Evolutionary conservation across 2,113 vertebrate genomes (phyloP), one percentile per base, ranked within the genome.

Genomic region (Myiopsitta monachus): DNA sequence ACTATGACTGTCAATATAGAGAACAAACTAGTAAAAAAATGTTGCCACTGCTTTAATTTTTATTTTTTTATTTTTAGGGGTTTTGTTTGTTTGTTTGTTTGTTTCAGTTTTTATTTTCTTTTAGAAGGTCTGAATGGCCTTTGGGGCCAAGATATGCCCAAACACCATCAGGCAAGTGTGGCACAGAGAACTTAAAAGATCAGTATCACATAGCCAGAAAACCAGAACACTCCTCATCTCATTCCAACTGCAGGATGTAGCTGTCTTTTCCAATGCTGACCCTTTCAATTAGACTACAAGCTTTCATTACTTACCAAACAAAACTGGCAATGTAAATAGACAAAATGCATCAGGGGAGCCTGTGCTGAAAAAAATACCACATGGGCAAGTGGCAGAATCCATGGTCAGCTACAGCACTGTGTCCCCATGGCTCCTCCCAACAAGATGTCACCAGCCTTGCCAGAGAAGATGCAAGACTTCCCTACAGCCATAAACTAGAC

Each of bases 401-500:
- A 38, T 27, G 22, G 9, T 47, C 18, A 41, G 57, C 7, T 22
- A n/a, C 62, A 51, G 68, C 0, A 0, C n/a, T 2, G 0, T 2
- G 4, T 41, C 11, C 33, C 8, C 74, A n/a, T 4, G 1, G 27
- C 27, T 38, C 11, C 47, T 52, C 55, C 26, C 8, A 19, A 17
- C 18, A 28, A 11, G 31, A 28, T 19, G 33, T 23, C 31, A 6
- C n/a, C 27, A 79, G 16, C 11, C 39, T 44, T 47, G 19, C 13
- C 1, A 1, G 6, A 14, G 14, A 3, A 57, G 6, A 77, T 10
- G 4, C 22, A 11, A 22, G 68, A 27, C 52, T 22, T 23, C 27
- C 8, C 10, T 23, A 1, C 1, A 2, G 36, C 64, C 18, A 4
- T 7, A 41, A 68, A 64, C 8, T 0, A 0, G 36, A 13, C 17